A percentile compares a stretch with the other conserved stretches of the same genome.
phyloP scores from a whole-genome alignment of 2,113 vertebrate genomes.

The Todiramphus saurophagus region DNA sequence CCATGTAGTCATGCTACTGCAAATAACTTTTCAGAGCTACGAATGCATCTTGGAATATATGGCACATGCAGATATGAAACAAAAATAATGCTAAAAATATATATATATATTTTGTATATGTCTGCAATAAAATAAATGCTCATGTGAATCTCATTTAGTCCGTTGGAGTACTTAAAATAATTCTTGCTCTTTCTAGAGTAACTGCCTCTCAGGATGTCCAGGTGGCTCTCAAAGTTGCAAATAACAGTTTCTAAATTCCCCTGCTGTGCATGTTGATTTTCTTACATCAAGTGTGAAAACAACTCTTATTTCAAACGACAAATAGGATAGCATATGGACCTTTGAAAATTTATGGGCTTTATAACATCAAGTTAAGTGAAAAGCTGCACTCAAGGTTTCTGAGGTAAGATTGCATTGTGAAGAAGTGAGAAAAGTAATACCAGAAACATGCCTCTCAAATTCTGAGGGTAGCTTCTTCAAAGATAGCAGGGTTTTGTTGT shows the following conservation, averaged over 20 bases:
- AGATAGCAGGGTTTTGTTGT: not conserved
- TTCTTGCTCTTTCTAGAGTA: not conserved
- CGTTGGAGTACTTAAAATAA: not conserved
- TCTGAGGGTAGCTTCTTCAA: not conserved
- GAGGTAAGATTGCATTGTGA: not conserved
- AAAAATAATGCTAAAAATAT: not conserved
- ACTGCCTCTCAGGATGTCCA: not conserved
- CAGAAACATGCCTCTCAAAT: not conserved
- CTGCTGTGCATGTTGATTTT: not conserved
- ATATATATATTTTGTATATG: not conserved
- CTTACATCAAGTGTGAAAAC: slow-evolving; percentile 23
- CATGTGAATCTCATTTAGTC: not conserved
- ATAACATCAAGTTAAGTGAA: not conserved
- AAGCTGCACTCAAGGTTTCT: not conserved
- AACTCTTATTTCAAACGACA: not conserved
- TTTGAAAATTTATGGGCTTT: not conserved
- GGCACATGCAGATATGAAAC: not conserved
- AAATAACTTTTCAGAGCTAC: not conserved
- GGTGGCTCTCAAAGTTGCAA: slow-evolving; percentile 3
- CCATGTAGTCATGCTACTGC: not conserved
- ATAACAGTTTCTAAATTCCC: slow-evolving; percentile 7
- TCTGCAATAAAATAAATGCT: not conserved
- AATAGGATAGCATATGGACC: not conserved
- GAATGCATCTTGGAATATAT: not conserved
- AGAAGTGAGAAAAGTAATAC: not conserved